Percentiles rank a stretch among this genome's conserved stretches.
Conservation (phyloP, 2,797 vertebrate genomes). For the Molossus molossus region DNA sequence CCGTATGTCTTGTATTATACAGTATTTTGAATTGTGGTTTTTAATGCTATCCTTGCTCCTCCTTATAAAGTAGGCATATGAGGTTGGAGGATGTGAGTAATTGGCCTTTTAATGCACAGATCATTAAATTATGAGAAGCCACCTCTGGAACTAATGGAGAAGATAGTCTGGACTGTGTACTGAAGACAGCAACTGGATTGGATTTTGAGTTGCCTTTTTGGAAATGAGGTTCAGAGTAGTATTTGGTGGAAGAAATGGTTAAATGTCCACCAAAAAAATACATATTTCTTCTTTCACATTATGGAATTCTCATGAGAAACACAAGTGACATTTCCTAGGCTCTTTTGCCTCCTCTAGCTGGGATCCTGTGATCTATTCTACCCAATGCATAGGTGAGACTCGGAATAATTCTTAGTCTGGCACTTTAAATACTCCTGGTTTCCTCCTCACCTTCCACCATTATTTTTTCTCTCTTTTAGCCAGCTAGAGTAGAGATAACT, state of each 20-base stretch:
- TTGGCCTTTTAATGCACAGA: background rate
- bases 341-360: background rate
- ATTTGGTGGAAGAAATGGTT: background rate
- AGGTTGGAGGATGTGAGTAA: background rate
- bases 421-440: background rate
- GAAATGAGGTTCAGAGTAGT: background rate
- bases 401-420: background rate
- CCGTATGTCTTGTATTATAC: background rate
- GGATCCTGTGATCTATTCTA: background rate
- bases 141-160: background rate
- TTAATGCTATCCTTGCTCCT: background rate
- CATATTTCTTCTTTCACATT: background rate
- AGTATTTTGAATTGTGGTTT: background rate
- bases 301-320: background rate
- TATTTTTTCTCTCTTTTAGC: background rate
- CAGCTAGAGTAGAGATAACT: background rate
- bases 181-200: background rate
- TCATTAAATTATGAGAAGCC: background rate
- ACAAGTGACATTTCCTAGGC: background rate
- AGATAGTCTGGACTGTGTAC: background rate
- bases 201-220: conserved; percentile 3
- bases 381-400: background rate
- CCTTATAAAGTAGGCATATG: background rate
- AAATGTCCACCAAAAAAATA: background rate
- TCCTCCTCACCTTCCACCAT: too few relatives aligned